Evolutionary conservation across 2,888 invertebrate species (phyloP), one percentile per base, ranked within the genome.

Genomic region (Caenorhabditis plicata): DNA sequence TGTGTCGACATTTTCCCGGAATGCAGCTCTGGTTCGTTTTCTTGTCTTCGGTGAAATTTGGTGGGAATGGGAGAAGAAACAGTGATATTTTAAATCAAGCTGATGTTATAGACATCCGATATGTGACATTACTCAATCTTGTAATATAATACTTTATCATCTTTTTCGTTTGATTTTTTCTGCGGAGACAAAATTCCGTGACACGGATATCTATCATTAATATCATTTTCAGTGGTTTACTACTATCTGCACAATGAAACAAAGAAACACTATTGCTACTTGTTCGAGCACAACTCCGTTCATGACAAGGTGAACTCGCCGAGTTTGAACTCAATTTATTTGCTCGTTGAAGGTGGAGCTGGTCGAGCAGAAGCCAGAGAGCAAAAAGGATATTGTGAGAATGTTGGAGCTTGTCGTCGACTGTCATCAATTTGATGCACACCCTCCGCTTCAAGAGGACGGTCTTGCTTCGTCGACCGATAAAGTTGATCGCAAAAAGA

Each of bases 401-500:
- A 73, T 74, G 64, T 44, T 75, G n/a, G 75, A 75, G 50, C 40
- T 75, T 45, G 74, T 74, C 32, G 39, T 53, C 17, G 62, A 70
- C 47, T 75, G 75, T 41, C 75, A 72, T 54, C 55, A 71, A 35
- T 75, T 75, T 46, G 75, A 75, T 62, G 66, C 70, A 43, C 66
- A 66, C 40, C 75, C 75, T 29, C 75, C 75, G 47, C 62, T 74
- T 27, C 56, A 58, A 38, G 74, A 73, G 43, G 73, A 74, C 31
- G 75, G 74, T 46, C 53, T 69, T 44, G 74, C 73, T n/a, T 66
- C 70, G 27, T 70, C 70, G 13, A 71, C 73, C 23, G 75, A 75
- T 47, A 70, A 74, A 52, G 75, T 72, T 33, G 72, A 72, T 49
- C 56, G 75, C 29, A 72, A 70, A 55, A 75, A 75, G 57, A 63